These are phyloP conservation scores for Eupithecia inturbata DNA, from an alignment of 2,888 invertebrate species.

Conservation along the genomic window DNA sequence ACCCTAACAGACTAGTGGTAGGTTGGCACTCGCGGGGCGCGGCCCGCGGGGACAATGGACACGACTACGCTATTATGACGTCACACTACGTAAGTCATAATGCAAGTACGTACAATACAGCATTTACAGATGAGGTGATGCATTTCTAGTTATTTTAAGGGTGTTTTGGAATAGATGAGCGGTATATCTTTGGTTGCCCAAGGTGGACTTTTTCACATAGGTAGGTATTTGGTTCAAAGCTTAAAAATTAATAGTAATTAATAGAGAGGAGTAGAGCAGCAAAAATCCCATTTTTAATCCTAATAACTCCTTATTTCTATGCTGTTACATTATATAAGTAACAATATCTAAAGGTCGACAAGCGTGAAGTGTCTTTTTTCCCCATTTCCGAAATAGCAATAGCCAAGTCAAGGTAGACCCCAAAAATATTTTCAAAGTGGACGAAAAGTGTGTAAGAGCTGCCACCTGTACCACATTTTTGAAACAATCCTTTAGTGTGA, in stretches of 20 bases:
- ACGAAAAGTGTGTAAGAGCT: neutral
- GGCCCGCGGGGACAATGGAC: slow-evolving; percentile 54
- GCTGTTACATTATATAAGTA: neutral
- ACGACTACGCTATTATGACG: slow-evolving; percentile 61
- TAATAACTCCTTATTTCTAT: neutral
- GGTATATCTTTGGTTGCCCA: too few relatives aligned
- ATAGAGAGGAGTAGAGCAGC: neutral
- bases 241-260: neutral
- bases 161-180: neutral
- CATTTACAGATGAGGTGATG: neutral
- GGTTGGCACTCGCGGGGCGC: slow-evolving; percentile 34
- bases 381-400: too few relatives aligned
- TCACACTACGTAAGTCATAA: slow-evolving; percentile 24
- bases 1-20: slow-evolving; percentile 41
- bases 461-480: neutral
- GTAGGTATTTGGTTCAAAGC: neutral
- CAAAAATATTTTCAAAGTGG: neutral
- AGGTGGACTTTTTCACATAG: too few relatives aligned
- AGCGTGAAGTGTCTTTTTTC: neutral
- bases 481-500: neutral
- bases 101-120: slow-evolving; percentile 10
- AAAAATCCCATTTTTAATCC: neutral
- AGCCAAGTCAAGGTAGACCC: neutral
- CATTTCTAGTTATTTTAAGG: neutral
- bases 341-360: neutral